Conservation (phyloP, 64 coral and sea anemone genomes). For the Cladopsammia gracilis region DNA sequence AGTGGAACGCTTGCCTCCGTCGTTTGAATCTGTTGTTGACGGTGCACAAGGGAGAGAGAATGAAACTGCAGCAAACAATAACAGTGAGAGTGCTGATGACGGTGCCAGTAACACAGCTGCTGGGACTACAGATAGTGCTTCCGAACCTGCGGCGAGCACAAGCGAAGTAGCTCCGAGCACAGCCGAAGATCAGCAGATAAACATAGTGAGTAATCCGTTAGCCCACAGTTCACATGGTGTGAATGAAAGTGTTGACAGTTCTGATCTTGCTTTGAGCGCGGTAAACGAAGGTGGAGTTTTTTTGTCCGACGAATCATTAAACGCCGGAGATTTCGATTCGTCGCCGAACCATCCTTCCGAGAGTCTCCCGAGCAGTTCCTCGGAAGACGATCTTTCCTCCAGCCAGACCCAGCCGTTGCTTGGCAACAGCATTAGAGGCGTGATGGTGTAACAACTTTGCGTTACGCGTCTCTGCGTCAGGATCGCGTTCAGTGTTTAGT, state of each 20-base stretch:
- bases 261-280: background rate
- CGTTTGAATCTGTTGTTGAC: conserved; percentile 85
- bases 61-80: background rate
- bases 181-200: background rate
- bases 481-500: background rate
- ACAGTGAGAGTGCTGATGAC: background rate
- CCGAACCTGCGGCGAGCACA: background rate
- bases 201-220: conserved; percentile 55
- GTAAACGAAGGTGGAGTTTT: background rate
- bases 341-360: conserved; percentile 1
- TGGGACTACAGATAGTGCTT: background rate
- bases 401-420: conserved; percentile 53
- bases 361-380: conserved; percentile 23
- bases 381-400: conserved; percentile 44
- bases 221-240: background rate
- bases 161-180: background rate
- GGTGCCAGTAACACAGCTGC: background rate
- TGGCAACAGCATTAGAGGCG: background rate
- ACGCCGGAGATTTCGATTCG: background rate
- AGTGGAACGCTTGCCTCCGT: conserved; percentile 70
- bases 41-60: background rate
- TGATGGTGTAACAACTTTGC: background rate
- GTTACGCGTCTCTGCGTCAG: background rate
- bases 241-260: background rate
- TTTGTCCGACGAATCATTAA: background rate